phyloP scores from a whole-genome alignment of 2,888 invertebrate species.

The Lasioglossum morio region DNA sequence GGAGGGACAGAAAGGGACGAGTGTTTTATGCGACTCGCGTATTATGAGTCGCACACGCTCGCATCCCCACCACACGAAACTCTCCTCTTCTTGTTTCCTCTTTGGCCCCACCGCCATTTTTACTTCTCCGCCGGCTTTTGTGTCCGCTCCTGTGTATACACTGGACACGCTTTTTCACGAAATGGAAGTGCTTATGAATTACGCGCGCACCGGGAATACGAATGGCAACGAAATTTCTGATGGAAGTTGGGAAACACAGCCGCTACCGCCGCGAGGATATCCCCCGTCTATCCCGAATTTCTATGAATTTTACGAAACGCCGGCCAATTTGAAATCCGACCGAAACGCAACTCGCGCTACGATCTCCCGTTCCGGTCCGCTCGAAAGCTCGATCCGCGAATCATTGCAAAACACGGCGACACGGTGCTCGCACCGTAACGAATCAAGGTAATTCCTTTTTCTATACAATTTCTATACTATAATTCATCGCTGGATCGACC shows the following conservation, averaged over 20 bases:
- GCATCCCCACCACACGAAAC: neutral
- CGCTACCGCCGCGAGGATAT: slow-evolving; percentile 1
- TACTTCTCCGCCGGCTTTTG: slow-evolving; percentile 26
- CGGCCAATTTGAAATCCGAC: slow-evolving; percentile 4
- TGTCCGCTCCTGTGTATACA: slow-evolving; percentile 49
- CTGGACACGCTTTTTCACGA: slow-evolving; percentile 56
- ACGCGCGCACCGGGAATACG: slow-evolving; percentile 56
- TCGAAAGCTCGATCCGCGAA: neutral
- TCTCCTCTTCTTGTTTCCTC: slow-evolving; percentile 19
- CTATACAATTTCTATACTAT: neutral
- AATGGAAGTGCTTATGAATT: slow-evolving; percentile 61
- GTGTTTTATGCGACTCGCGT: slow-evolving; percentile 51
- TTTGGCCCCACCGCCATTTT: neutral
- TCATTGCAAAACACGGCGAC: neutral
- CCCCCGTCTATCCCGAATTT: slow-evolving; percentile 35
- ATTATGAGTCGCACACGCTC: slow-evolving; percentile 35
- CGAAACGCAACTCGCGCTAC: neutral
- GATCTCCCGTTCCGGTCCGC: neutral
- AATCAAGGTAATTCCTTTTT: slow-evolving; percentile 23
- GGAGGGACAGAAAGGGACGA: slow-evolving; percentile 43
- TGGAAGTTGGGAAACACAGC: slow-evolving; percentile 29
- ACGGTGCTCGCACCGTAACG: neutral
- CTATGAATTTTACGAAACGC: slow-evolving; percentile 47
- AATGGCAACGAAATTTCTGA: slow-evolving; percentile 51
- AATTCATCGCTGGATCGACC: slow-evolving; percentile 26